phyloP scores from a whole-genome alignment of 2,113 vertebrate species.

The Neoarius graeffei region DNA sequence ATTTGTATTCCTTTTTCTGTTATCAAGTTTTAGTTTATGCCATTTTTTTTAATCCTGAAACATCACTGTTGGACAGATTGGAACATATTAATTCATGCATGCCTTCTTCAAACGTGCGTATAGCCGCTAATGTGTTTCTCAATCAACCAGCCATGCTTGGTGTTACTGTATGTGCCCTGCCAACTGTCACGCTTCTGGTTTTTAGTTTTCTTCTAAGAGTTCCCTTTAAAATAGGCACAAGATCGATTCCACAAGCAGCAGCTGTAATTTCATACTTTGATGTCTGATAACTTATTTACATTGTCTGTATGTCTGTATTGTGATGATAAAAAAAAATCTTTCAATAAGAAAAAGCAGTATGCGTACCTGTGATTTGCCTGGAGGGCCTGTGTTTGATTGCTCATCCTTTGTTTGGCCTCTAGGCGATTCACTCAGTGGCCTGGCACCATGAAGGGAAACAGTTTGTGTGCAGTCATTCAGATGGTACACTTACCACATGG shows the following conservation, averaged over 20 bases:
- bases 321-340: neutral
- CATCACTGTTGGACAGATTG: neutral
- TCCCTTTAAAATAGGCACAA: neutral
- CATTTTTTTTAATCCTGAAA: neutral
- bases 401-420: slow-evolving; percentile 45
- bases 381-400: slow-evolving; percentile 33
- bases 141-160: neutral
- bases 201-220: neutral
- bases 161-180: slow-evolving; percentile 1
- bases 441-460: slow-evolving; percentile 99
- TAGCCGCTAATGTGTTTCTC: neutral
- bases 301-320: neutral
- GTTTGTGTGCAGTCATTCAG: slow-evolving; percentile 98
- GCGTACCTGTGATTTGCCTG: neutral
- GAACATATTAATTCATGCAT: neutral
- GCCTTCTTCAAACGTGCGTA: neutral
- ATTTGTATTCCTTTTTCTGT: too few relatives aligned
- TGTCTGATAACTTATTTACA: neutral
- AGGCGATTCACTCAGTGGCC: slow-evolving; percentile 97
- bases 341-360: neutral
- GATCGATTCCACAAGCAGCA: neutral
- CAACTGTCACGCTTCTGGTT: neutral
- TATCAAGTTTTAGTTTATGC: neutral
- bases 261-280: neutral
- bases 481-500: slow-evolving; percentile 96